phyloP scores from a whole-genome alignment of 2,113 vertebrate species.

The Heteronetta atricapilla region DNA sequence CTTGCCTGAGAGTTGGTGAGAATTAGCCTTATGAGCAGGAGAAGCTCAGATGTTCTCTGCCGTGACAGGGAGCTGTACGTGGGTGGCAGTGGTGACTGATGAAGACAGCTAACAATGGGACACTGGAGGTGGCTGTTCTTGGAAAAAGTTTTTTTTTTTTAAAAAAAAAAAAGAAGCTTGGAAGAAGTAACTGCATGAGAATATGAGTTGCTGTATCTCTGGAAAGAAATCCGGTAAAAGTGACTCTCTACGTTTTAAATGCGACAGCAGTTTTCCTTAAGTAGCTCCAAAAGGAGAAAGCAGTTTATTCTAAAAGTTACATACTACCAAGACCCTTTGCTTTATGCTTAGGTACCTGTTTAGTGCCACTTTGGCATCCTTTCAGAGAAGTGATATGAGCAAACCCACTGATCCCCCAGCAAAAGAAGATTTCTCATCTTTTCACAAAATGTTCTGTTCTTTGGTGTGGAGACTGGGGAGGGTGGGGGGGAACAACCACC shows the following conservation, averaged over 20 bases:
- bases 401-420: not conserved
- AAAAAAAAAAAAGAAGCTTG: not conserved
- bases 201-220: not conserved
- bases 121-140: not conserved
- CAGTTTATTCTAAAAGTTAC: not conserved
- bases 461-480: not conserved
- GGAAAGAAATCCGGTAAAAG: not conserved
- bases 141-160: not conserved
- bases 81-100: not conserved
- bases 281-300: not conserved
- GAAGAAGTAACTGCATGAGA: not conserved
- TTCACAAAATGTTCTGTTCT: not conserved
- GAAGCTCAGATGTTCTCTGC: not conserved
- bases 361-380: not conserved
- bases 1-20: not conserved
- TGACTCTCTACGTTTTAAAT: not conserved
- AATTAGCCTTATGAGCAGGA: not conserved
- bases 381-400: not conserved
- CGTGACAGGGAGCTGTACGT: rapidly evolving
- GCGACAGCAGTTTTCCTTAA: not conserved
- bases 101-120: not conserved
- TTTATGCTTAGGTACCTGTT: not conserved
- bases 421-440: not conserved
- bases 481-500: not conserved
- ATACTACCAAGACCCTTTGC: not conserved